These are phyloP conservation scores for Lipotes vexillifer DNA, from an alignment of 2,113 vertebrate species.

Conservation along the genomic window DNA sequence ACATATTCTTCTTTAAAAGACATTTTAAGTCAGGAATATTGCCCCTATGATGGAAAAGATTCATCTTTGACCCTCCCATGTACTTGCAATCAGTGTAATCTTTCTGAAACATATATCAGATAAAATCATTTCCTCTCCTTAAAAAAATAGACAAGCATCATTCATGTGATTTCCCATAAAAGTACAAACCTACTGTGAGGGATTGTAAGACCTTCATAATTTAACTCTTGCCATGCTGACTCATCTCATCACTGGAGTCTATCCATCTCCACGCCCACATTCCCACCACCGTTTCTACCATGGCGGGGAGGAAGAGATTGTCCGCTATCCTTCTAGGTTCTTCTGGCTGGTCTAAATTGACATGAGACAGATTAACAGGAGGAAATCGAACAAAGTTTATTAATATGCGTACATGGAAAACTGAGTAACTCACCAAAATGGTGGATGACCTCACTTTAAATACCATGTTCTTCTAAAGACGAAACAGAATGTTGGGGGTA, in stretches of 20 bases:
- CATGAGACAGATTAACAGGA: neutral
- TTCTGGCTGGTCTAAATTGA: neutral
- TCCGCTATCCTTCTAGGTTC: neutral
- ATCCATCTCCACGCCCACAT: fast-evolving
- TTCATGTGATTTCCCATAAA: neutral
- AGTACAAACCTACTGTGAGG: neutral
- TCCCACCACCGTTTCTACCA: neutral
- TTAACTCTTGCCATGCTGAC: neutral
- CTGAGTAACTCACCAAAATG: neutral
- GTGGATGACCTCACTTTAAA: neutral
- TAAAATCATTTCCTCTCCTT: slow-evolving; percentile 3
- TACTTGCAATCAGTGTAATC: neutral
- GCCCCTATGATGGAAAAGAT: neutral
- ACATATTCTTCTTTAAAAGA: neutral
- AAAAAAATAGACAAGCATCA: neutral
- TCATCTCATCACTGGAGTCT: neutral
- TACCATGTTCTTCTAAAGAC: neutral
- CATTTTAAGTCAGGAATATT: neutral
- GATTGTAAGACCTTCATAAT: neutral
- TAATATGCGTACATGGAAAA: neutral
- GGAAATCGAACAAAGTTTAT: neutral
- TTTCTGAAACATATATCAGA: neutral
- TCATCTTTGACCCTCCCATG: neutral
- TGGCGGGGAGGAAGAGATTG: neutral
- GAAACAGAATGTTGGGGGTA: neutral